Base-by-base conservation (phyloP, 2,113 vertebrate species). In the Hemiscyllium ocellatum region DNA sequence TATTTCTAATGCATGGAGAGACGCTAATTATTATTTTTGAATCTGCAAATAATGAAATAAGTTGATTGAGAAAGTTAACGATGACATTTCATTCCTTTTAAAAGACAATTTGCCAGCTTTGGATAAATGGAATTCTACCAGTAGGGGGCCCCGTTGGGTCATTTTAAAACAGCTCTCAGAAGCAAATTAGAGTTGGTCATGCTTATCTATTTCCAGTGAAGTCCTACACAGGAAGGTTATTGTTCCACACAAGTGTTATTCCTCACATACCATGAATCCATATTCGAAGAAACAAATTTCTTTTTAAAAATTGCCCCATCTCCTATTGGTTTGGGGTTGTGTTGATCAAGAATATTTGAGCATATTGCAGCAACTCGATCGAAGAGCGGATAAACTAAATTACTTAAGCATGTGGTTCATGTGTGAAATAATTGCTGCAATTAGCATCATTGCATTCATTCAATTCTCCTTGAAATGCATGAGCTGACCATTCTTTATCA, bases 121-220 rank as follows among this genome's bases (percentile, higher is more conserved):
- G 2, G 89, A 93, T 66, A 7, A 33, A 66, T 93, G 42, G 68
- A 76, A 47, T 13, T 72, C 42, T 26, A 29, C 68, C 69, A 95
- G 94, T 3, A 69, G 94, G 76, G 94, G 69, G 94, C 68, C 72
- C 94, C 72, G 68, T 95, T 95, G 94, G 94, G 37, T 95, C 12
- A 52, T 52, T 72, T 26, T 95, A 95, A 95, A 8, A 50, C 29
- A 5, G 8, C 4, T 66, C 29, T 66, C 13, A 66, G 33, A 66
- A 66, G 68, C 66, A 72, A 13, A 70, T 4, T 50, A 33, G 12
- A 61, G 42, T 50, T 50, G 7, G 68, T 10, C 2, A 4, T 13
- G 20, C 68, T 66, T 65, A 90, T 90, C 26, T 47, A 52, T 4
- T 90, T 56, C 37, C 78, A 83, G 78, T 83, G 17, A 83, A 83